Evolutionary conservation across 2,797 vertebrate species (phyloP).

Genomic region (Syndactyla subalaris): DNA sequence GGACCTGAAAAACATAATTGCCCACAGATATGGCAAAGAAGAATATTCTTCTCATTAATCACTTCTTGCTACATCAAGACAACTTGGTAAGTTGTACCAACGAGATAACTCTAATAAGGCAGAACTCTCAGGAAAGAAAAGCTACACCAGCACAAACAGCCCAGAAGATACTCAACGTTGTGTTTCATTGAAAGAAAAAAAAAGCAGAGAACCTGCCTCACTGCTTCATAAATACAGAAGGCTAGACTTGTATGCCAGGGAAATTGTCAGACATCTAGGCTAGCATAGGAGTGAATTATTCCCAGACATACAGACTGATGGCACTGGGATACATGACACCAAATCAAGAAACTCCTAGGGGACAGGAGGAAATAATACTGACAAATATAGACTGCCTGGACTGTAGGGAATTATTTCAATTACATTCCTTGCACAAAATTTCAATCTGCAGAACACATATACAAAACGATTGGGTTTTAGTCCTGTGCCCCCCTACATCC

Average conservation of each 20-base stretch:
- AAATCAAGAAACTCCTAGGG: neutral
- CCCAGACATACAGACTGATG: neutral
- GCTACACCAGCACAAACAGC: neutral
- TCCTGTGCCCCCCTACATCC: fast-evolving
- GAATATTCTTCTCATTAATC: neutral
- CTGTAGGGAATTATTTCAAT: neutral
- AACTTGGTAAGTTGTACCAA: neutral
- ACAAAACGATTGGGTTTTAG: neutral
- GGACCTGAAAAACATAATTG: neutral
- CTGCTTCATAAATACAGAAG: neutral
- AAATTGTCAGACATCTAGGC: neutral
- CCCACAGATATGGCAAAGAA: neutral
- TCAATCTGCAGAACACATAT: neutral
- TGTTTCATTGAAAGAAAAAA: conserved; percentile 2
- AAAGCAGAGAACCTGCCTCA: neutral
- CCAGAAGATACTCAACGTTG: neutral
- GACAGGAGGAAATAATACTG: neutral
- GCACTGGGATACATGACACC: neutral
- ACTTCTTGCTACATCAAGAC: neutral
- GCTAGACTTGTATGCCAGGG: neutral
- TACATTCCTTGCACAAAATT: neutral
- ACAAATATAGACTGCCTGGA: neutral
- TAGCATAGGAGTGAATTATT: neutral
- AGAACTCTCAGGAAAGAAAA: neutral
- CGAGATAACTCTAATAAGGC: neutral